A percentile compares a stretch with the other conserved stretches of the same genome.
phyloP scores from a whole-genome alignment of 2,888 invertebrate genomes.

The Syritta pipiens region DNA sequence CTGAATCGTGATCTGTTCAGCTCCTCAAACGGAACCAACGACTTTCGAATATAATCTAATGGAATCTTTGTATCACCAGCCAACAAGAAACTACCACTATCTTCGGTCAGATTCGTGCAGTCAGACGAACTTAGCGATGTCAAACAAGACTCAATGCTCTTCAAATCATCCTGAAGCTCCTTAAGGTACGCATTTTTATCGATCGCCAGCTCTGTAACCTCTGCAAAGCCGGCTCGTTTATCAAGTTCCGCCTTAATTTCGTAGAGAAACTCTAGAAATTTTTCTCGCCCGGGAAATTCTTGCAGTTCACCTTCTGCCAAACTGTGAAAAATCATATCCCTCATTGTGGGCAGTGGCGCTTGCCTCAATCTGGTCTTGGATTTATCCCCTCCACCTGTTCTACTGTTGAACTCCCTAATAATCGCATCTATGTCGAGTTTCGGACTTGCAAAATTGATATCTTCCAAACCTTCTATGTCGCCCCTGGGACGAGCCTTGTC shows the following conservation, averaged over 20 bases:
- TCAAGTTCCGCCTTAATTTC: conserved; percentile 72
- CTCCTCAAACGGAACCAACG: conserved; percentile 77
- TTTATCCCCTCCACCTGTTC: conserved; percentile 40
- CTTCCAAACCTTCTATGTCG: conserved; percentile 68
- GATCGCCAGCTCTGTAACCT: conserved; percentile 69
- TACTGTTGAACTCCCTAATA: conserved; percentile 69
- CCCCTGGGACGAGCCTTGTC: conserved; percentile 73
- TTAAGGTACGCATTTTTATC: conserved; percentile 71
- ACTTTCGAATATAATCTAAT: conserved; percentile 76
- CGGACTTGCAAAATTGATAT: conserved; percentile 72
- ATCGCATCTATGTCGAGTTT: conserved; percentile 71
- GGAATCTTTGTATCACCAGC: conserved; percentile 77
- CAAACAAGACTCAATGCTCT: conserved; percentile 77
- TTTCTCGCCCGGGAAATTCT: conserved; percentile 74
- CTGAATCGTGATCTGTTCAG: conserved; percentile 75
- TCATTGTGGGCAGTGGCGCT: background rate
- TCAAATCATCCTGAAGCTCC: conserved; percentile 75
- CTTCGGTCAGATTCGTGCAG: conserved; percentile 77
- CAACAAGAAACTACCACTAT: conserved; percentile 77
- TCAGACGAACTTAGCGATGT: conserved; percentile 76
- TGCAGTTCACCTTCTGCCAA: conserved; percentile 71
- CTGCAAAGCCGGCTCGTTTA: conserved; percentile 9
- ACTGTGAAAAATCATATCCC: conserved; percentile 73
- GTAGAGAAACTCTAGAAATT: conserved; percentile 73
- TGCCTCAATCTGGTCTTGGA: background rate